These are phyloP conservation scores for Moxostoma hubbsi DNA, from an alignment of 2,797 vertebrate species.

Conservation along the genomic window DNA sequence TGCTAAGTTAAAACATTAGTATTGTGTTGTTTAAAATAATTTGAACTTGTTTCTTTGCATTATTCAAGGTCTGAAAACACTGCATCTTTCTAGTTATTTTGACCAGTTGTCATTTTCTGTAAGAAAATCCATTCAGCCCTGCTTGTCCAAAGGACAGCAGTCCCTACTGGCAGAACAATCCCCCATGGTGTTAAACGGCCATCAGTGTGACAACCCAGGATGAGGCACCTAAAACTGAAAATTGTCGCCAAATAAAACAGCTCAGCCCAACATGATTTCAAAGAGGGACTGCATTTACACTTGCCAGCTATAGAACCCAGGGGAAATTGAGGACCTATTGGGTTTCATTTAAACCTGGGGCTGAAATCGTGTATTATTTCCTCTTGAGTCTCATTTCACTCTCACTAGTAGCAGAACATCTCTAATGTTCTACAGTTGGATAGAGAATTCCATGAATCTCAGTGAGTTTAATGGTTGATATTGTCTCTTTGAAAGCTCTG, in stretches of 20 bases:
- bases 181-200: constrained; percentile 29
- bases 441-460: background rate
- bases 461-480: constrained; percentile 10
- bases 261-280: constrained; percentile 2
- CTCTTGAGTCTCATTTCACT: background rate
- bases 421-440: constrained; percentile 7
- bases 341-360: constrained; percentile 14
- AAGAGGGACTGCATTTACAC: background rate
- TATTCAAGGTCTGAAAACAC: too few species aligned
- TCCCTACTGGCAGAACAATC: constrained; percentile 31
- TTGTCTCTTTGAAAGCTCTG: background rate
- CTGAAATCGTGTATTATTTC: background rate
- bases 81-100: too few species aligned
- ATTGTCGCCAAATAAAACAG: background rate
- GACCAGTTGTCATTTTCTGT: too few species aligned
- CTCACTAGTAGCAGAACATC: constrained; percentile 6
- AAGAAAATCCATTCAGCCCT: constrained; percentile 42
- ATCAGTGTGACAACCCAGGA: constrained; percentile 12
- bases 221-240: constrained; percentile 15
- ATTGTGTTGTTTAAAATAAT: too few species aligned
- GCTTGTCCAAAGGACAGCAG: constrained; percentile 20
- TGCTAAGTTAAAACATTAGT: too few species aligned
- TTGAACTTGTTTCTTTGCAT: too few species aligned
- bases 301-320: background rate
- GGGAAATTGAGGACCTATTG: background rate